Evolutionary conservation across 2,113 vertebrate genomes (phyloP).

Genomic region (Brevimyrus niger): DNA sequence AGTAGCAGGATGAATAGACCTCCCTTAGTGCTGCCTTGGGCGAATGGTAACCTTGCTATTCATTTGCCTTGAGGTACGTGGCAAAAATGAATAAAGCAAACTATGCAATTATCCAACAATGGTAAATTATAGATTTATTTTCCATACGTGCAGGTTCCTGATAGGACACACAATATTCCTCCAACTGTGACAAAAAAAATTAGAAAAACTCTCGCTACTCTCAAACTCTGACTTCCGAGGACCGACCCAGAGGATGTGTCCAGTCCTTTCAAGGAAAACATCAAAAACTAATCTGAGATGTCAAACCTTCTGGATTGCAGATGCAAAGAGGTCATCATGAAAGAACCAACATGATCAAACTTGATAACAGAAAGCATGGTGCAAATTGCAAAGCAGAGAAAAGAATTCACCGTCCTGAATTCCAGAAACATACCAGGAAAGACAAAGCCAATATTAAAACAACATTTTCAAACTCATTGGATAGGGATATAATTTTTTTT

Average conservation of each 20-base stretch:
- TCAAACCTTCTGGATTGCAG: not conserved
- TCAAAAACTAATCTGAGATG: not conserved
- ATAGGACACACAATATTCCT: not conserved
- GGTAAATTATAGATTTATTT: not conserved
- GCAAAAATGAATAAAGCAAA: constrained; percentile 12
- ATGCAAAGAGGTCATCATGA: not conserved
- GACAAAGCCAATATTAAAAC: not conserved
- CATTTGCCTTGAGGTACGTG: constrained; percentile 37
- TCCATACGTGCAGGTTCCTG: not conserved
- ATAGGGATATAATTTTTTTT: not conserved
- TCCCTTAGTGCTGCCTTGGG: constrained; percentile 29
- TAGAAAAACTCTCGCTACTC: not conserved
- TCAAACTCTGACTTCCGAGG: not conserved
- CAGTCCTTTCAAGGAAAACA: not conserved
- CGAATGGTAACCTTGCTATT: constrained; percentile 38
- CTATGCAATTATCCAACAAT: not conserved
- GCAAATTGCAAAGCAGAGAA: not conserved
- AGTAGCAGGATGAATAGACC: constrained; percentile 16
- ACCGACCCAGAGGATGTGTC: not conserved
- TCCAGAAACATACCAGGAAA: not conserved
- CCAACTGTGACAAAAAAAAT: not conserved
- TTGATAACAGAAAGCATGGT: not conserved
- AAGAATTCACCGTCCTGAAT: not conserved
- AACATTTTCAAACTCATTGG: not conserved
- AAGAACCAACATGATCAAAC: not conserved